Conservation (phyloP, 2,113 vertebrate species). For the Peromyscus maniculatus region DNA sequence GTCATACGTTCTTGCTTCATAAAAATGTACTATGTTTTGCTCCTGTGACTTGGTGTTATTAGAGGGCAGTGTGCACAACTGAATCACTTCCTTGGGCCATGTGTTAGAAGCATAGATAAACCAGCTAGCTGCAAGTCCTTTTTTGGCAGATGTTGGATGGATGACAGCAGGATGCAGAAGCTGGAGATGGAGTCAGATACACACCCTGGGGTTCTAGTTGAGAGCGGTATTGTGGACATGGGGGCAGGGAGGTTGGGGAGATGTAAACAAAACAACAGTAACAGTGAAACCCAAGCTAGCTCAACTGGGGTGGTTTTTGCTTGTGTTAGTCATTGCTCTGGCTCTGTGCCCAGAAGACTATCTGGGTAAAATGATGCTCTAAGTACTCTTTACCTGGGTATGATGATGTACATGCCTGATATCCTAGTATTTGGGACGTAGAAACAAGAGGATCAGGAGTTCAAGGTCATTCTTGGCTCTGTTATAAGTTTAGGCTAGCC, state of each 20-base stretch:
- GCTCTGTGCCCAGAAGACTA: neutral
- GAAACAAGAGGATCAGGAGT: neutral
- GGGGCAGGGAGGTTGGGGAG: neutral
- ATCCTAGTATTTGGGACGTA: neutral
- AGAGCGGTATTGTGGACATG: neutral
- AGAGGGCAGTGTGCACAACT: neutral
- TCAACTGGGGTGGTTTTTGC: neutral
- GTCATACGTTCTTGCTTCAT: conserved; percentile 6
- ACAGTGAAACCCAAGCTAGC: neutral
- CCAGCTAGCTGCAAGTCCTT: neutral
- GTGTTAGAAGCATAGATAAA: neutral
- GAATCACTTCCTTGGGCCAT: neutral
- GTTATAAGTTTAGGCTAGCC: neutral
- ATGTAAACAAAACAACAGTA: neutral
- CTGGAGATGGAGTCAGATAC: neutral
- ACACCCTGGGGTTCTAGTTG: neutral
- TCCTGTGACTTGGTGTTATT: neutral
- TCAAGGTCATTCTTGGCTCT: neutral
- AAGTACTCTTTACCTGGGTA: neutral
- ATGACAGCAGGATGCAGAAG: neutral
- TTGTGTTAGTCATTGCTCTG: neutral
- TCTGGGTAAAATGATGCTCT: neutral
- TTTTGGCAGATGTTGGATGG: neutral
- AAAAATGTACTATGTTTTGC: neutral
- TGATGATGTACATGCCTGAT: neutral